Evolutionary conservation across 2,113 vertebrate genomes (phyloP).

Genomic region (Pollachius pollachius): DNA sequence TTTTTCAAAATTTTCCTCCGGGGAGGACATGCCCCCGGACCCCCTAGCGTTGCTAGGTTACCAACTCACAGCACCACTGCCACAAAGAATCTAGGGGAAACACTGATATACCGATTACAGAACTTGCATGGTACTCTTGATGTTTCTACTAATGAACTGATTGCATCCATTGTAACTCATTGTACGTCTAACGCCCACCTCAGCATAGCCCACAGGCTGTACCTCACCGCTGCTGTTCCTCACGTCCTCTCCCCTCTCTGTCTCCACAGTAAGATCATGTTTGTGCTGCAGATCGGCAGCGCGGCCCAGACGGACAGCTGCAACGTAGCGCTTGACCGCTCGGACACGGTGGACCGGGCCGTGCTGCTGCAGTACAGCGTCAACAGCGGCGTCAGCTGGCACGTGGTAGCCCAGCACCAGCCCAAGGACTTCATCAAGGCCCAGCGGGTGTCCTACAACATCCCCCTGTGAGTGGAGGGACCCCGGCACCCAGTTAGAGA

Average conservation of each 20-base stretch:
- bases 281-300: constrained; percentile 98
- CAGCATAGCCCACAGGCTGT: too few species aligned
- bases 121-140: too few species aligned
- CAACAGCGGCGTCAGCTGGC: constrained; percentile 96
- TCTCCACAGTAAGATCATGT: constrained; percentile 95
- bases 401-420: constrained; percentile 97
- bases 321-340: constrained; percentile 88
- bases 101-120: too few species aligned
- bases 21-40: too few species aligned
- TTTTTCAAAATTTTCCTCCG: too few species aligned
- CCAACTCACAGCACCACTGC: too few species aligned
- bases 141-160: too few species aligned
- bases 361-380: constrained; percentile 96
- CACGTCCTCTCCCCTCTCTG: neutral
- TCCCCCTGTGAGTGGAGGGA: constrained; percentile 87
- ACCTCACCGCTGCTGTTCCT: too few species aligned
- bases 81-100: too few species aligned
- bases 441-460: constrained; percentile 96
- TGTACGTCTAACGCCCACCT: too few species aligned
- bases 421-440: constrained; percentile 98
- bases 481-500: neutral
- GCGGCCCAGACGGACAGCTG: constrained; percentile 93
- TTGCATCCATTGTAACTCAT: too few species aligned
- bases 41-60: too few species aligned
- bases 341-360: constrained; percentile 88